These are phyloP conservation scores for Protodeltote pygarga DNA, from an alignment of 2,888 invertebrate species.

Conservation along the genomic window DNA sequence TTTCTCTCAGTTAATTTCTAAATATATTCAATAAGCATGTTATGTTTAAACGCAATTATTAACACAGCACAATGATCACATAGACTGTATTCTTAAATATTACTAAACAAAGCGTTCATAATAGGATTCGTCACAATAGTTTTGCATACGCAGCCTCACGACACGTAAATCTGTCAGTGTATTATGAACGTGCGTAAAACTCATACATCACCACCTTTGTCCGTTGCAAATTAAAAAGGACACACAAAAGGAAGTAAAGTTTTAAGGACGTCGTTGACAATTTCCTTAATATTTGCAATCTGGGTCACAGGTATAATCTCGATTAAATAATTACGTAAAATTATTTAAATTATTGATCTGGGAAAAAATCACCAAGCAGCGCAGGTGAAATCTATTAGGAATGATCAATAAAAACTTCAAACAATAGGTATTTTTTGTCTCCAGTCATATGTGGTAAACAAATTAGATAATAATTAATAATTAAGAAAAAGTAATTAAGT, in stretches of 20 bases:
- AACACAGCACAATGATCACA: constrained; percentile 6
- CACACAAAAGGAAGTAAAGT: constrained; percentile 50
- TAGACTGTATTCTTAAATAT: background rate
- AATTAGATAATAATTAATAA: no score
- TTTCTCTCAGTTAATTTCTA: constrained; percentile 22
- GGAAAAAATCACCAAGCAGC: constrained; percentile 23
- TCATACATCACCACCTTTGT: constrained; percentile 49
- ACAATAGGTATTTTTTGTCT: no score
- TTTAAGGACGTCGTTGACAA: constrained; percentile 51
- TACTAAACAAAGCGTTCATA: constrained; percentile 26
- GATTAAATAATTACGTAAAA: constrained; percentile 34
- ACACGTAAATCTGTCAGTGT: constrained; percentile 63
- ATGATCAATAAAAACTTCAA: no score
- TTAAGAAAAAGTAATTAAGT: no score
- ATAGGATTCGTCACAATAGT: constrained; percentile 30
- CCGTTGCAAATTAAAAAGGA: constrained; percentile 52
- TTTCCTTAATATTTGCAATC: constrained; percentile 51
- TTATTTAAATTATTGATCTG: constrained; percentile 34
- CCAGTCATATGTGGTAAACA: no score
- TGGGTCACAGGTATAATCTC: constrained; percentile 42
- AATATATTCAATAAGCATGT: constrained; percentile 16
- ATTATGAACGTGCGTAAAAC: constrained; percentile 58
- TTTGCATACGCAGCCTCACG: constrained; percentile 23
- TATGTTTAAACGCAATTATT: constrained; percentile 20
- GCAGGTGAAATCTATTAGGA: constrained; percentile 34